Evolutionary conservation across 2,797 vertebrate genomes (phyloP).

Genomic region (Gymnodraco acuticeps): DNA sequence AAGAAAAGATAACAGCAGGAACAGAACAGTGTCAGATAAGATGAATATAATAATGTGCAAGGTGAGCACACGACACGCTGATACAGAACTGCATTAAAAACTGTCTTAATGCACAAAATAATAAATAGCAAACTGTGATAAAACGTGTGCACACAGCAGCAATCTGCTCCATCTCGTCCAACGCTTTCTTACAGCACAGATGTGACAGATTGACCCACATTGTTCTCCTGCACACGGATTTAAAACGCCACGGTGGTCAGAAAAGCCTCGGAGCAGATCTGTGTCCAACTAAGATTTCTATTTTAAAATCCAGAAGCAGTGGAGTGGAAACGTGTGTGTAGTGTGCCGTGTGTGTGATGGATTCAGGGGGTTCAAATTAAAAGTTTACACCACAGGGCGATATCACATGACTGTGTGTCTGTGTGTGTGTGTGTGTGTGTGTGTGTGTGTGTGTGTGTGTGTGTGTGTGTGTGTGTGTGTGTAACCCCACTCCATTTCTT

Average conservation of each 20-base stretch:
- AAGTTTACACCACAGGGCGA: conserved; percentile 54
- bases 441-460: conserved; percentile 6
- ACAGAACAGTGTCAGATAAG: conserved; percentile 1
- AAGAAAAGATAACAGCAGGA: background rate
- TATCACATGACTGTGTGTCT: conserved; percentile 29
- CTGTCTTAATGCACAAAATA: background rate
- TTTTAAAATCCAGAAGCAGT: conserved; percentile 56
- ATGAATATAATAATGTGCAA: background rate
- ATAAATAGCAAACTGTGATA: background rate
- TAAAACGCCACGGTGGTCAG: conserved; percentile 53
- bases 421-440: background rate
- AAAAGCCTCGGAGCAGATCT: conserved; percentile 42
- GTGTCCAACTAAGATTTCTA: conserved; percentile 55
- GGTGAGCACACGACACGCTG: background rate
- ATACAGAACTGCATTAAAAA: conserved; percentile 2
- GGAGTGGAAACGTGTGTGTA: conserved; percentile 45
- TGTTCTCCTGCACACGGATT: conserved; percentile 47
- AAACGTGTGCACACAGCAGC: conserved; percentile 1
- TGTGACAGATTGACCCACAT: conserved; percentile 73
- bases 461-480: background rate
- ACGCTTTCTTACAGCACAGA: conserved; percentile 15
- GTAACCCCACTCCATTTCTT: conserved; percentile 48
- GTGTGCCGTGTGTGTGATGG: conserved; percentile 51
- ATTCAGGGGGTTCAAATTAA: conserved; percentile 60
- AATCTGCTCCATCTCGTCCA: conserved; percentile 17